Conservation (phyloP, 1,140 invertebrate genomes). For the Hycleus phaleratus region DNA sequence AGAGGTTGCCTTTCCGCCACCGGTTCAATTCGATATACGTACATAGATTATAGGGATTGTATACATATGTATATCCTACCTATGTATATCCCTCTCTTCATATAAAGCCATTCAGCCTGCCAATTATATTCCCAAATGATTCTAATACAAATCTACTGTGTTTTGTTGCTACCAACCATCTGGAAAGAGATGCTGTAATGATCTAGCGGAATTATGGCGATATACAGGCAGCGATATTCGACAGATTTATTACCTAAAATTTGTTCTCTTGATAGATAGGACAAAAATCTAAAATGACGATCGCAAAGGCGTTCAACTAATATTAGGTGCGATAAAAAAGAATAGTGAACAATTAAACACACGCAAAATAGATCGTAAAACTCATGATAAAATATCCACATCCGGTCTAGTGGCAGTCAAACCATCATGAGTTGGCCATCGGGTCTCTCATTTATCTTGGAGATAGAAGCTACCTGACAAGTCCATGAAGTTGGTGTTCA, state of each 20-base stretch:
- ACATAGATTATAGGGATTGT: not conserved
- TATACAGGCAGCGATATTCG: too few species aligned
- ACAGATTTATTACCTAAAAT: not conserved
- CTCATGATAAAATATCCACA: constrained; percentile 27
- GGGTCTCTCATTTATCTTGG: constrained; percentile 27
- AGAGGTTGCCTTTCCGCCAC: constrained; percentile 9
- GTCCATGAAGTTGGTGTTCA: constrained; percentile 12
- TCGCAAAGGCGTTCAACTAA: not conserved
- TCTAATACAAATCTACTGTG: not conserved
- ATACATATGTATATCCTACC: not conserved
- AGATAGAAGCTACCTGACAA: constrained; percentile 27
- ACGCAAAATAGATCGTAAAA: constrained; percentile 22
- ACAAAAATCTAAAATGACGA: not conserved
- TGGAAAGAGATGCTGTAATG: too few species aligned
- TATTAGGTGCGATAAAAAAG: constrained; percentile 1
- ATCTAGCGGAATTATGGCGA: too few species aligned
- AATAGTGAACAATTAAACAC: constrained; percentile 11
- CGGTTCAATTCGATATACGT: constrained; percentile 11
- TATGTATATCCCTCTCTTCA: constrained; percentile 1
- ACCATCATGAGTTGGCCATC: constrained; percentile 26
- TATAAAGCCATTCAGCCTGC: constrained; percentile 6
- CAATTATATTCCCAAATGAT: constrained; percentile 13
- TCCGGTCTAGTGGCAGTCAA: constrained; percentile 17
- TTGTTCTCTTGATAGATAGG: not conserved
- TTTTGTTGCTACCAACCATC: too few species aligned